A percentile compares a stretch with the other conserved stretches of the same genome.
Conservation (phyloP, 2,888 invertebrate genomes). For the Drosophila basisetae region DNA sequence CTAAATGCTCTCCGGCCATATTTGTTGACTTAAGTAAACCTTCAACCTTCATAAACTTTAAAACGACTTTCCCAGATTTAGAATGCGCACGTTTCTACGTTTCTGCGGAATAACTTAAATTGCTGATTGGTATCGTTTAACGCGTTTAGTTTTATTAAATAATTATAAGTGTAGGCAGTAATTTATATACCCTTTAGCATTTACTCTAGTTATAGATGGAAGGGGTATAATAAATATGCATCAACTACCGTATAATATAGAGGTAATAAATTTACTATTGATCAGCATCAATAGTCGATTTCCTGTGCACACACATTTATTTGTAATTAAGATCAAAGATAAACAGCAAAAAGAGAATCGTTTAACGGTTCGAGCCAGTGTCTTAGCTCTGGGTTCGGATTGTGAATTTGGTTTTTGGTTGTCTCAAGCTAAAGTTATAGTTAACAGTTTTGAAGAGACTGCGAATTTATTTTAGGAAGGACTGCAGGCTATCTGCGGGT, state of each 20-base stretch:
- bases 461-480: background rate
- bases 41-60: background rate
- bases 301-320: background rate
- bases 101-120: constrained; percentile 27
- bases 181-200: constrained; percentile 15
- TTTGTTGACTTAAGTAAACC: background rate
- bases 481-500: constrained; percentile 2
- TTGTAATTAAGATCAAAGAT: background rate
- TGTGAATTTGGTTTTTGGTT: background rate
- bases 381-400: background rate
- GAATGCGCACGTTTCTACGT: constrained; percentile 1
- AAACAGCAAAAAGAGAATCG: background rate
- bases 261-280: background rate
- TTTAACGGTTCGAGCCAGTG: background rate
- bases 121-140: constrained; percentile 41
- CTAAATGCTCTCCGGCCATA: background rate
- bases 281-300: background rate
- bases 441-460: background rate
- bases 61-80: background rate
- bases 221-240: constrained; percentile 3
- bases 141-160: constrained; percentile 34
- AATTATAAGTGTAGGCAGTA: constrained; percentile 32
- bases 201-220: background rate
- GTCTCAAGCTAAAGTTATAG: no score
- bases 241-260: background rate